Evolutionary conservation across 2,888 invertebrate genomes (phyloP), one percentile per base, ranked within the genome.

Genomic region (Coremacera marginata): DNA sequence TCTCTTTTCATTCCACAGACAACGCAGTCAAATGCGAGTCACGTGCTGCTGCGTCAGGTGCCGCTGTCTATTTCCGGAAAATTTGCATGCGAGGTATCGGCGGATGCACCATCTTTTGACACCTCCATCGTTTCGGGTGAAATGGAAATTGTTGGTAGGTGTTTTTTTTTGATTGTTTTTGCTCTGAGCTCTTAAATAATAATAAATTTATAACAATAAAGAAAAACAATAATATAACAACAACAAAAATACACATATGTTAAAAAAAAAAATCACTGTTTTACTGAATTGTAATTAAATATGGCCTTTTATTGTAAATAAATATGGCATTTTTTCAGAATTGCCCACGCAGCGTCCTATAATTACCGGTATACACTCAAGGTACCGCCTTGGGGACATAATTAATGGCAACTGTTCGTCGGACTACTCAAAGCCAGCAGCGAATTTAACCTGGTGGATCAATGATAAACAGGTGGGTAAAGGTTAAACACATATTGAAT

Each of bases 371-470:
- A 86, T 92, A 76, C 91, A 91, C 83, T 88, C 90, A 1, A 88
- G 91, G 22, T 92, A 92, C 85, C 90, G 90, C 4, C 83, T 90
- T 14, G 91, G 91, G 4, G 92, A 92, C 76, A 86, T 88, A 68
- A 86, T 92, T 63, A 90, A 90, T 81, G 91, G 91, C 1, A 91
- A 91, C 82, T 92, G 92, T 81, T 90, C 90, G 19, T 91, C 91
- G 27, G 90, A 90, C 81, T 90, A 90, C 79, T 92, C 92, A 5
- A 90, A 89, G 81, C 92, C 92, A 8, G 91, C 91, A 9, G 91
- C 91, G 4, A 92, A 92, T 86, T 87, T 92, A 77, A 91, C 92
- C 62, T 92, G 92, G 92, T 90, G 90, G 86, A 90, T 92, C 79
- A 92, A 92, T 82, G 91, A 90, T 77, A 86, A 88, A 80, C 89